Conservation (phyloP, 2,888 invertebrate species). For the Epicampocera succincta region DNA sequence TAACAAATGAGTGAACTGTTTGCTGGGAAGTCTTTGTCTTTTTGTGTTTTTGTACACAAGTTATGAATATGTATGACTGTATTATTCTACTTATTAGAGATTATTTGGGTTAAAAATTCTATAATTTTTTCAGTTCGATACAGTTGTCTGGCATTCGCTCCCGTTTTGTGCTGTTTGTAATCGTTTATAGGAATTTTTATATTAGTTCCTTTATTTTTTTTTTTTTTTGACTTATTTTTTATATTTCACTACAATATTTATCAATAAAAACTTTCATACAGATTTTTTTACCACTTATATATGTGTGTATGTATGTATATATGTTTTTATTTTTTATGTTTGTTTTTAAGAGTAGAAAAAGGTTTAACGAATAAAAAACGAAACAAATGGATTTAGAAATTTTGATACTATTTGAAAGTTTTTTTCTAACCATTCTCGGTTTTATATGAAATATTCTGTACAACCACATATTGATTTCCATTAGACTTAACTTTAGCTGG, state of each 20-base stretch:
- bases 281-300: too few relatives aligned
- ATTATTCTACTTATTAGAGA: slow-evolving; percentile 66
- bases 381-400: slow-evolving; percentile 32
- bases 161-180: slow-evolving; percentile 31
- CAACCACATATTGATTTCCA: slow-evolving; percentile 67
- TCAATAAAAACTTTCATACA: slow-evolving; percentile 22
- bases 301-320: too few relatives aligned
- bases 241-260: background rate
- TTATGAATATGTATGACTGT: slow-evolving; percentile 47
- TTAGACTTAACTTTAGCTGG: slow-evolving; percentile 58
- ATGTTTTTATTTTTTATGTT: too few relatives aligned
- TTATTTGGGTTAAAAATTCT: slow-evolving; percentile 64
- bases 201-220: slow-evolving; percentile 49
- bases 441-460: slow-evolving; percentile 38
- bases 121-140: slow-evolving; percentile 62
- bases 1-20: too few relatives aligned
- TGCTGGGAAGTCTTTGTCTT: background rate
- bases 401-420: slow-evolving; percentile 45
- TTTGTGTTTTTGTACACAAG: background rate
- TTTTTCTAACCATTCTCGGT: slow-evolving; percentile 18
- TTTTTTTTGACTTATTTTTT: slow-evolving; percentile 8
- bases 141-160: slow-evolving; percentile 56
- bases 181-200: slow-evolving; percentile 65
- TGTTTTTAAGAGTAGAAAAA: slow-evolving; percentile 17
- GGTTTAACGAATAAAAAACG: slow-evolving; percentile 23